Base-by-base conservation (phyloP, 2,113 vertebrate genomes). In the Bambusicola thoracicus region DNA sequence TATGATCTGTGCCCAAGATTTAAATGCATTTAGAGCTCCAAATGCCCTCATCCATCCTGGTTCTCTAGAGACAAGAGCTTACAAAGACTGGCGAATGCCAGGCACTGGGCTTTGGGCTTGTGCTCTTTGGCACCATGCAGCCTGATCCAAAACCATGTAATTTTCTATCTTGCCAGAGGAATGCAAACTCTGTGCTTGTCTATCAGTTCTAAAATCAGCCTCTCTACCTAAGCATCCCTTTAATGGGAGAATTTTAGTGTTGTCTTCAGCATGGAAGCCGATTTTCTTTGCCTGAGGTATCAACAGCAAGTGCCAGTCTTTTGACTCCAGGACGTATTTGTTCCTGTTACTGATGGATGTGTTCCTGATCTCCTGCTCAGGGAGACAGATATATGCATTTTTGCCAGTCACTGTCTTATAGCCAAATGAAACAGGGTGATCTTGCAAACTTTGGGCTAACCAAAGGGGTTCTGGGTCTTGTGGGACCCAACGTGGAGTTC, bases 81-180 rank as follows among this genome's bases (percentile, higher is more conserved):
- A 29, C 21, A 38, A 8, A 0, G 4, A 15, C 41, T 72, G 66
- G 20, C 30, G 61, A 44, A 32, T 18, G 11, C 61, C 5, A 53
- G 69, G 20, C 44, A 30, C 21, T 32, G 55, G 16, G 38, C 16
- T 81, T 61, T 49, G 65, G 44, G 36, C 55, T 74, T 55, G 44
- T 4, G 4, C 8, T 59, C 24, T 59, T 76, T 90, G 83, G 34
- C 76, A 67, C 51, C 18, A 2, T 3, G 16, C 40, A 80, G 2
- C 44, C 1, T 0, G 32, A 55, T 63, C 17, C 4, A 67, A 81
- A 89, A 0, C 3, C 38, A 36, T 0, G 0, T 27, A 18, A n/a
- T 89, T 91, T 70, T 84, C 22, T 62, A 4, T 67, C 36, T 85
- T 83, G 49, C 40, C n/a, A 67, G 55, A 74, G 30, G 77, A 10